Conservation (phyloP, 2,888 invertebrate species). For the Prosopocoilus inquinatus region DNA sequence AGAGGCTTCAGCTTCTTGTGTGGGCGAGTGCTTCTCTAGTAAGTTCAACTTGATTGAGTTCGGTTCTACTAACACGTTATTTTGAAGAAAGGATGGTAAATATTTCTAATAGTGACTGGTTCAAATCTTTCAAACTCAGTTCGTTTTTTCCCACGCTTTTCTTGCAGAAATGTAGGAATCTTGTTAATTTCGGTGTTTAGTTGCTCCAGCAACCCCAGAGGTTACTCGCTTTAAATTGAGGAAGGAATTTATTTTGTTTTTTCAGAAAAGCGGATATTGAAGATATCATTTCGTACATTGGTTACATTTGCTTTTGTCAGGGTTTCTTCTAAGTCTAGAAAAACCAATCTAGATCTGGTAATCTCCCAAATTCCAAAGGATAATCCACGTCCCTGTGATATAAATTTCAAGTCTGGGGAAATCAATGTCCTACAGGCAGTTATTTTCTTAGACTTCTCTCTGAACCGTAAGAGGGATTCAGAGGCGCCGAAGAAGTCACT, state of each 20-base stretch:
- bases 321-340: too few species aligned
- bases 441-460: too few species aligned
- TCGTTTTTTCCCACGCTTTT: conserved; percentile 17
- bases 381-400: too few species aligned
- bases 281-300: conserved; percentile 30
- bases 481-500: too few species aligned
- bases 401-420: too few species aligned
- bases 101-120: not conserved
- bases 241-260: conserved; percentile 20
- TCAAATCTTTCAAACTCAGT: too few species aligned
- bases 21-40: conserved; percentile 8
- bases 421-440: too few species aligned
- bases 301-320: too few species aligned
- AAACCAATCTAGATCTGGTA: too few species aligned
- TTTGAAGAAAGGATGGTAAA: conserved; percentile 49
- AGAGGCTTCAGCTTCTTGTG: conserved; percentile 7
- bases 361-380: too few species aligned
- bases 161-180: conserved; percentile 41
- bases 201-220: conserved; percentile 24
- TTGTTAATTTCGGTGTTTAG: conserved; percentile 60
- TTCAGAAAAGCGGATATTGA: conserved; percentile 45
- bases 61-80: conserved; percentile 57
- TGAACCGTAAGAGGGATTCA: too few species aligned
- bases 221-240: conserved; percentile 11
- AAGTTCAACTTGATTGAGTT: conserved; percentile 40